Evolutionary conservation across 2,888 invertebrate genomes (phyloP), one percentile per base, ranked within the genome.

Genomic region (Dorcus hopei): DNA sequence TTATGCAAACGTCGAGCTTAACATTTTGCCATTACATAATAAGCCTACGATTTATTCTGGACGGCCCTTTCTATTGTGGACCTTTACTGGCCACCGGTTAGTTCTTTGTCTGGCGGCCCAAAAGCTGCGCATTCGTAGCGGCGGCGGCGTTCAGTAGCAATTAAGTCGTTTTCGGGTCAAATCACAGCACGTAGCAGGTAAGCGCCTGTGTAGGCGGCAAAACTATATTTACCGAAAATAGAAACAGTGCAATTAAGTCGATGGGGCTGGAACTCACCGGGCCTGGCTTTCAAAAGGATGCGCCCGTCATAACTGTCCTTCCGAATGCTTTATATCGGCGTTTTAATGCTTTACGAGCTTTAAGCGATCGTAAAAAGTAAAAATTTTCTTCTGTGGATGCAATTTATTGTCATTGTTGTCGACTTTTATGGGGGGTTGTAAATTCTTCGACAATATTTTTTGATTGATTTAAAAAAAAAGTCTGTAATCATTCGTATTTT

Each of bases 271-370:
- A 23, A 49, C 53, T 52, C 53, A n/a, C 49, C 58, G 58, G 58
- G 38, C 16, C 43, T 14, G 41, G 43, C 19, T 54, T 57, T 51
- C 48, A 49, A 57, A 63, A 59, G 65, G 65, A 62, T 61, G 62
- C 62, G 64, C 56, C 61, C 52, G 62, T 64, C 64, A 64, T 66
- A 64, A 64, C 64, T 64, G 66, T 64, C 64, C 53, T 42, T 52
- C 38, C 55, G 47, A 47, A 57, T 63, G 59, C 53, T 61, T 63
- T 62, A 65, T 64, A 58, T 43, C 52, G 48, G 59, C 26, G 60
- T 62, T 65, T 65, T 65, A 63, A 55, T 59, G 59, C 58, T 58
- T 62, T 52, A 61, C 53, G 26, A 59, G 59, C 53, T 53, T 61
- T 61, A 62, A 62, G 61, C 42, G 55, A 48, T 64, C 61, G 54